Percentiles rank a stretch among this genome's conserved stretches.
Evolutionary conservation across 2,113 vertebrate genomes (phyloP).

Genomic region (Cichladusa arquata): DNA sequence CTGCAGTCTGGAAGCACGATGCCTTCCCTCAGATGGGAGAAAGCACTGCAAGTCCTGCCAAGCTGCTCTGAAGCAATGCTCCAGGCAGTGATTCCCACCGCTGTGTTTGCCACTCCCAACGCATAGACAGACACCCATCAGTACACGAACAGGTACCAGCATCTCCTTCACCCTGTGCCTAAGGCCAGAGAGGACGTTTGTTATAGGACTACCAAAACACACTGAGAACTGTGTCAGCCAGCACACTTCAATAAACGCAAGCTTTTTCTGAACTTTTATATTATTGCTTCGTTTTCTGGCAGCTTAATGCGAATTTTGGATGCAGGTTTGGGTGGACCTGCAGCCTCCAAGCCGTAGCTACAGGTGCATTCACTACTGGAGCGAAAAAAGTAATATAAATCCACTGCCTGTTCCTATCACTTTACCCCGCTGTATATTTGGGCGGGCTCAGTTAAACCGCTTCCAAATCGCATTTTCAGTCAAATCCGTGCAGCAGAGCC

Average conservation of each 20-base stretch:
- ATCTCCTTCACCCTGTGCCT: not conserved
- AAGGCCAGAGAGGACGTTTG: fast-evolving
- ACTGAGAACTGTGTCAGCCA: not conserved
- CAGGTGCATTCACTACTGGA: fast-evolving
- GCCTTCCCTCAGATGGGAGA: not conserved
- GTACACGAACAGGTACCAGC: fast-evolving
- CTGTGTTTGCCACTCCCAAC: fast-evolving
- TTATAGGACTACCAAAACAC: not conserved
- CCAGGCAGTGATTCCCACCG: not conserved
- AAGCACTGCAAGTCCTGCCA: no score
- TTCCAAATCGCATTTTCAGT: not conserved
- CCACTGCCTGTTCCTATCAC: not conserved
- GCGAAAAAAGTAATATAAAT: fast-evolving
- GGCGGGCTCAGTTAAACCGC: not conserved
- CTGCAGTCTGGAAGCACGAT: not conserved
- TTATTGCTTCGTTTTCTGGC: not conserved
- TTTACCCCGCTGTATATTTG: not conserved
- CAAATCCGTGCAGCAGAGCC: not conserved
- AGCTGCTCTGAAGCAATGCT: not conserved
- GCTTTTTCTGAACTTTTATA: not conserved
- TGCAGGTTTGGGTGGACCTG: fast-evolving
- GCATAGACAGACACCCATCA: fast-evolving
- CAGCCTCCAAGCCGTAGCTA: fast-evolving
- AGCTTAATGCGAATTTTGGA: not conserved
- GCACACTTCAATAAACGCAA: fast-evolving